Evolutionary conservation across 1,140 invertebrate genomes (phyloP).

Genomic region (Trypoxylus dichotomus): DNA sequence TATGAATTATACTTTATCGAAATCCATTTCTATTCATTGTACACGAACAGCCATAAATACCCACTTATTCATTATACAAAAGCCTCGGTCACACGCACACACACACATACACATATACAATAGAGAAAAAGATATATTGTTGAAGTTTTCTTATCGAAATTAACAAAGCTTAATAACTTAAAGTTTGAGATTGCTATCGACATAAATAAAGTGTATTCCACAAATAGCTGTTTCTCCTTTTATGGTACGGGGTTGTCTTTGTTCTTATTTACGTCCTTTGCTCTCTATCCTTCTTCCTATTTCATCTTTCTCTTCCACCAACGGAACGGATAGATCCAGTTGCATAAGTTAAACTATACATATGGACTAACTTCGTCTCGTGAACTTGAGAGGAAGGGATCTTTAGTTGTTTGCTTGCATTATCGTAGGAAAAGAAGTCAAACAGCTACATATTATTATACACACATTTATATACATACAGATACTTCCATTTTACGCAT

Average conservation of each 20-base stretch:
- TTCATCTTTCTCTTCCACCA: neutral
- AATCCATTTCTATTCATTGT: conserved; percentile 24
- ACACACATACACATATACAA: neutral
- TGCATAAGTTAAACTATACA: neutral
- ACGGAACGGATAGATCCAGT: neutral
- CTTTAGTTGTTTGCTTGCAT: neutral
- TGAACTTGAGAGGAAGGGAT: neutral
- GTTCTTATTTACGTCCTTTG: conserved; percentile 2
- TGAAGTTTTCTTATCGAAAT: conserved; percentile 25
- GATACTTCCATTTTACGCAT: neutral
- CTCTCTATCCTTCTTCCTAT: neutral
- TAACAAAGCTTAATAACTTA: conserved; percentile 26
- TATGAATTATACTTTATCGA: conserved; percentile 10
- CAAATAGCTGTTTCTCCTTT: conserved; percentile 18
- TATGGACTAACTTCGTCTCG: neutral
- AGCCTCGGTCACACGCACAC: neutral
- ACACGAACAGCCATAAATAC: conserved; percentile 6
- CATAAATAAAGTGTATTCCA: conserved; percentile 22
- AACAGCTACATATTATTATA: conserved; percentile 22
- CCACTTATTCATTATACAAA: conserved; percentile 20
- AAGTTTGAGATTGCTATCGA: conserved; percentile 23
- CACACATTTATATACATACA: neutral
- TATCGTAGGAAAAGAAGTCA: neutral
- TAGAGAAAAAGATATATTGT: conserved; percentile 25
- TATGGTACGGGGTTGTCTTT: conserved; percentile 10